phyloP scores from a whole-genome alignment of 2,113 vertebrate species.

The Catagonus wagneri region DNA sequence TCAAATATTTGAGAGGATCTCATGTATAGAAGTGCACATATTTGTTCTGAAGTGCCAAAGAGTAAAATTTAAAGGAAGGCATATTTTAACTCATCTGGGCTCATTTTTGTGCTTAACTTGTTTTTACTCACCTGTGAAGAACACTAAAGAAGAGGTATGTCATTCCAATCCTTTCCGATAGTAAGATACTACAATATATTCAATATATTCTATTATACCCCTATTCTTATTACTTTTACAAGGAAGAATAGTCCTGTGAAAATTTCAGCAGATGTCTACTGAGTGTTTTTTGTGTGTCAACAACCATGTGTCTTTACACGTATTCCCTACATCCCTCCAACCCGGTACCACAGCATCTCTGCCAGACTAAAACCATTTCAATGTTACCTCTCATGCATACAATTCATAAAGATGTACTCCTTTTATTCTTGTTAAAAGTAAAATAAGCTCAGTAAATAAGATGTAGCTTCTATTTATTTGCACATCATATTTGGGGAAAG shows the following conservation, averaged over 20 bases:
- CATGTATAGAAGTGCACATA: background rate
- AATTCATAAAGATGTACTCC: background rate
- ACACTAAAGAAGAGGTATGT: background rate
- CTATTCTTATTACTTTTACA: background rate
- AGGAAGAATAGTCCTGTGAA: background rate
- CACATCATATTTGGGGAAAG: background rate
- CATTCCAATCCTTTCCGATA: background rate
- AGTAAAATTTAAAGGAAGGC: background rate
- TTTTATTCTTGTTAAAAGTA: constrained; percentile 22
- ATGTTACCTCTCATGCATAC: background rate
- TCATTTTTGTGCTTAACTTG: background rate
- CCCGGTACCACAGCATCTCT: background rate
- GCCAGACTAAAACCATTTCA: background rate
- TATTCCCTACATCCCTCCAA: background rate
- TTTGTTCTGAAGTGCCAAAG: background rate
- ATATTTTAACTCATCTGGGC: background rate
- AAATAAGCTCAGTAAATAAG: constrained; percentile 18
- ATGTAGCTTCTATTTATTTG: background rate
- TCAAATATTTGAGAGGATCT: background rate
- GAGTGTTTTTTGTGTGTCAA: background rate
- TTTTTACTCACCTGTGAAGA: background rate
- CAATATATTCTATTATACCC: background rate
- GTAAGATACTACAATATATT: background rate
- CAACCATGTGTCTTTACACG: background rate
- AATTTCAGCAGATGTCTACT: background rate